These are phyloP conservation scores for Uloborus diversus DNA, from an alignment of 1,140 invertebrate genomes.

Conservation along the genomic window DNA sequence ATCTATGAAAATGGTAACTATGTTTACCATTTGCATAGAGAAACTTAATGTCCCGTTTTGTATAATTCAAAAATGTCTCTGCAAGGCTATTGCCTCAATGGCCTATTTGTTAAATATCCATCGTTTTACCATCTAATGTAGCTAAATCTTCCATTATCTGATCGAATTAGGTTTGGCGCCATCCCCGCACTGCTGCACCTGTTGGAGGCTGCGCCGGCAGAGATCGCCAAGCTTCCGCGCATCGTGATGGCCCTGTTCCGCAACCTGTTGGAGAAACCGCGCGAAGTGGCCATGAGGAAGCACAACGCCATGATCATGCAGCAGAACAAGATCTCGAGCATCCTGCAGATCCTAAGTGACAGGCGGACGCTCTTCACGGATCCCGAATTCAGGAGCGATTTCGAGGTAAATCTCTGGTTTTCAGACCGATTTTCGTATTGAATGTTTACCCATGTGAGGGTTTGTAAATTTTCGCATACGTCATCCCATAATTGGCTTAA, in stretches of 20 bases:
- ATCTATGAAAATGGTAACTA: too few species aligned
- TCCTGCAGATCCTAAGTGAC: not conserved
- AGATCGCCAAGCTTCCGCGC: slow-evolving; percentile 9
- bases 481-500: too few species aligned
- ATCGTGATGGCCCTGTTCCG: slow-evolving; percentile 6
- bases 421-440: too few species aligned
- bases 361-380: not conserved
- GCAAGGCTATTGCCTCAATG: too few species aligned
- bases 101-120: too few species aligned
- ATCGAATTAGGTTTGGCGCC: not conserved
- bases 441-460: too few species aligned
- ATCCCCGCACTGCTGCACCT: slow-evolving; percentile 21
- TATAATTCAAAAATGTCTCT: too few species aligned
- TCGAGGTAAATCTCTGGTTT: slow-evolving; percentile 1
- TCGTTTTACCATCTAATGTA: too few species aligned
- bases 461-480: too few species aligned
- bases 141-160: too few species aligned
- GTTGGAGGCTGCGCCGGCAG: not conserved
- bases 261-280: slow-evolving; percentile 32
- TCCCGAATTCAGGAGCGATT: slow-evolving; percentile 23
- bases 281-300: not conserved
- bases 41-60: too few species aligned
- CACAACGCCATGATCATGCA: slow-evolving; percentile 13
- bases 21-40: too few species aligned
- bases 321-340: slow-evolving; percentile 4